Base-by-base conservation (phyloP, 2,113 vertebrate genomes). In the Pogonocichla stellata region DNA sequence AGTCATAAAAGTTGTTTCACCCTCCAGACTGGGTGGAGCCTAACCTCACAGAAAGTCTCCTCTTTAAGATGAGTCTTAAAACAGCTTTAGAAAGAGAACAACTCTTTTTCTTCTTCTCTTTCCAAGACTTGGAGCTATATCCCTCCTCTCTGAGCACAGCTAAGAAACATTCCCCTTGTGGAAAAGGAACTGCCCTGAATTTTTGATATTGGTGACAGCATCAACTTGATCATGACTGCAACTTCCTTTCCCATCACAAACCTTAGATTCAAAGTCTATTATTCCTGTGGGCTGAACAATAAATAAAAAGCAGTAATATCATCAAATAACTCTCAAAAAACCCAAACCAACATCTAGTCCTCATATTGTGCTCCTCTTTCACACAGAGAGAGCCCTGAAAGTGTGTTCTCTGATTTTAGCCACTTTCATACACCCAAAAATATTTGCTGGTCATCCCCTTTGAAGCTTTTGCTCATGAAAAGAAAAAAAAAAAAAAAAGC, bases 391-490 rank as follows among this genome's bases (percentile, higher is more conserved):
- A 66, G 22, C 19, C n/a, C 29, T 13, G 2, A 50, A 70, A 81
- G 13, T 6, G 5, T 51, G 31, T 40, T 61, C 15, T 53, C 58
- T 8, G 15, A 9, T 36, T 85, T 85, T 26, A 60, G 47, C 24
- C 26, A 26, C 34, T 71, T 85, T 14, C 40, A 64, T 5, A 40
- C 11, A 58, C 8, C 7, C 24, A 60, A 58, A 72, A 36, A 14
- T 10, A 66, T 62, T 26, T 58, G 34, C 67, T 78, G 56, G 31
- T 81, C 33, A 34, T 33, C 9, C 8, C 20, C 24, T 24, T 43
- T 3, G 1, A 71, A 10, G 33, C 10, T 57, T 78, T 54, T 8
- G 6, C 10, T 47, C 3, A 0, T 6, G 3, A 2, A 50, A 34
- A 10, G 9, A 13, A 28, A 26, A 18, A 53, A 28, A 40, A 42